phyloP scores from a whole-genome alignment of 2,888 invertebrate genomes.

The Luperina testacea region DNA sequence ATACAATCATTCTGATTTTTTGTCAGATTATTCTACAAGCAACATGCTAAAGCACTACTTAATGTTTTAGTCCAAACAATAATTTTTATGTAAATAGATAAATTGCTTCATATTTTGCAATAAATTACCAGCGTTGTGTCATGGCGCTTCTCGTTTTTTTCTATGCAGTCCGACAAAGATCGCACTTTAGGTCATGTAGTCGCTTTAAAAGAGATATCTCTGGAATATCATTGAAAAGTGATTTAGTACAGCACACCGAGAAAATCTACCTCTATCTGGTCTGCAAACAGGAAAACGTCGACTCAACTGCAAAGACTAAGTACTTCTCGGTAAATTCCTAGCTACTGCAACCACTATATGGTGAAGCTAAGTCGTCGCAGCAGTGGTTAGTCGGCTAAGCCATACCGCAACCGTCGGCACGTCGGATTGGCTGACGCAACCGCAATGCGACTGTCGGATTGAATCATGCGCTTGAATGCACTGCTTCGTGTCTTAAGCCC shows the following conservation, averaged over 20 bases:
- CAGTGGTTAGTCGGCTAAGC: constrained; percentile 17
- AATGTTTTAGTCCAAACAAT: too few species aligned
- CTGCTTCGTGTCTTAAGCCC: constrained; percentile 7
- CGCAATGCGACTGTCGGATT: constrained; percentile 47
- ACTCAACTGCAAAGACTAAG: background rate
- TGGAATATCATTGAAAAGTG: background rate
- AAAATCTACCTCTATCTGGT: background rate
- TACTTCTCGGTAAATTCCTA: background rate
- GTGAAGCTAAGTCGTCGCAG: constrained; percentile 3
- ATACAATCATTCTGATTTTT: too few species aligned
- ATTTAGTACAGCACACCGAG: too few species aligned
- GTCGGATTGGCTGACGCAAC: constrained; percentile 21
- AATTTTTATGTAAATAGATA: too few species aligned
- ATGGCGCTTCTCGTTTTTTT: too few species aligned
- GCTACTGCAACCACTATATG: background rate
- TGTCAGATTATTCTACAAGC: too few species aligned
- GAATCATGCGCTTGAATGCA: constrained; percentile 33
- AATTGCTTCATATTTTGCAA: too few species aligned
- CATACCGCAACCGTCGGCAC: constrained; percentile 10
- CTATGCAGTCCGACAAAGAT: too few species aligned
- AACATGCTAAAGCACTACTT: too few species aligned
- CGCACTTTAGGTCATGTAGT: too few species aligned
- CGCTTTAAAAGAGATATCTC: background rate
- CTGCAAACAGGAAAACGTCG: background rate
- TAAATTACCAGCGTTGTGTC: too few species aligned